phyloP scores from a whole-genome alignment of 30 jellyfish, hydroid and myxozoan species.

The Pseudorhiza aurosa region DNA sequence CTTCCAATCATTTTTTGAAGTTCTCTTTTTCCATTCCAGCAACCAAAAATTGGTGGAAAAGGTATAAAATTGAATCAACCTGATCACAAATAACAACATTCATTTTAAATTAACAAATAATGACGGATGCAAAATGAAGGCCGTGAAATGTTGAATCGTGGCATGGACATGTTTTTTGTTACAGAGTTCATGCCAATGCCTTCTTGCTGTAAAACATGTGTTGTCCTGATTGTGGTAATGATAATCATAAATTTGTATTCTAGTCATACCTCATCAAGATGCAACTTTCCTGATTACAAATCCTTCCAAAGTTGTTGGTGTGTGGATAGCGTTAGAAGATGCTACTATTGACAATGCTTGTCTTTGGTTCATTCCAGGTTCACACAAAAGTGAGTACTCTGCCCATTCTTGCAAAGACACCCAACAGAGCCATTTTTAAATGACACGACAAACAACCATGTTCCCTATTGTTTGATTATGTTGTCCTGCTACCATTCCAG shows the following conservation, averaged over 20 bases:
- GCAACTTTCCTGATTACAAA: conserved; percentile 82
- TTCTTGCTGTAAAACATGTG: neutral
- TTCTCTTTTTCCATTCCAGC: conserved; percentile 73
- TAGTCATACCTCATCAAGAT: conserved; percentile 96
- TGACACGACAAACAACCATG: too few relatives aligned
- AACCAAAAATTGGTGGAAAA: conserved; percentile 91
- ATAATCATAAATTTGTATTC: neutral
- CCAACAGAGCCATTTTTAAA: too few relatives aligned
- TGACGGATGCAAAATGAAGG: neutral
- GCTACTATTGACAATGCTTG: conserved; percentile 90
- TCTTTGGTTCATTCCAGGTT: conserved; percentile 95
- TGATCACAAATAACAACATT: neutral
- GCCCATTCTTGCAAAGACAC: too few relatives aligned
- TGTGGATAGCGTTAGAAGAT: conserved; percentile 98
- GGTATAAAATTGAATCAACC: conserved; percentile 45
- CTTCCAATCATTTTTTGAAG: too few relatives aligned
- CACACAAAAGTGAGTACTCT: conserved; percentile 68
- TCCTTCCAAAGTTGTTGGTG: conserved; percentile 87
- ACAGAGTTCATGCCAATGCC: neutral
- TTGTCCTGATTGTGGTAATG: neutral
- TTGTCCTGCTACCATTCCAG: too few relatives aligned
- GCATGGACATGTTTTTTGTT: neutral
- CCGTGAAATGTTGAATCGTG: neutral
- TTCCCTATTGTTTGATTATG: too few relatives aligned
- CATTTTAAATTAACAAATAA: too few relatives aligned